Conservation (phyloP, 2,797 vertebrate species). For the Sebastes oblongus region DNA sequence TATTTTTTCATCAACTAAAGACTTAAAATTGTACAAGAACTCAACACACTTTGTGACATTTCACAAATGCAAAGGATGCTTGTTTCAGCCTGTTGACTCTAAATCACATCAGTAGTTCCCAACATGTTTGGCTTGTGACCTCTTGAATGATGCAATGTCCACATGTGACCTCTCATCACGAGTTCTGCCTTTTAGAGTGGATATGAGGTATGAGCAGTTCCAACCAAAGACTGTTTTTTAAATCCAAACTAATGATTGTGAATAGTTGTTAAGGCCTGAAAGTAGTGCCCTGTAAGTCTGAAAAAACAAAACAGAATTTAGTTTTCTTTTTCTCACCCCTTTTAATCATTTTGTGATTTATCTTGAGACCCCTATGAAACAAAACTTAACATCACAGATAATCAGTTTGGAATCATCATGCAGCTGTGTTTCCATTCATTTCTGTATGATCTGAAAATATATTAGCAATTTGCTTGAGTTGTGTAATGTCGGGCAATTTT, state of each 20-base stretch:
- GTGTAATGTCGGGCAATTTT: neutral
- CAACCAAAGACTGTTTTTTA: no score
- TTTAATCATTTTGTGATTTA: neutral
- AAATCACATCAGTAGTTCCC: no score
- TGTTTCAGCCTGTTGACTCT: no score
- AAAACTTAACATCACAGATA: neutral
- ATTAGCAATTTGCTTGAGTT: neutral
- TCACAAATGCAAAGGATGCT: accelerated
- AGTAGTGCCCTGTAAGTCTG: neutral
- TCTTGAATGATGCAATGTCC: no score
- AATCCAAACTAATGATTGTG: neutral
- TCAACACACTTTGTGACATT: no score
- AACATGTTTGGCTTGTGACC: no score
- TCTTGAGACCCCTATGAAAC: neutral
- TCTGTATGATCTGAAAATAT: neutral
- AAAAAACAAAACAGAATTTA: neutral
- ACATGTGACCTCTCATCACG: no score
- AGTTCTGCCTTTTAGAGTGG: no score
- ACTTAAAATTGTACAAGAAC: no score
- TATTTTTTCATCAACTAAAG: no score
- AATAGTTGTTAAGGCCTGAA: neutral
- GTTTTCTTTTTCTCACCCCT: neutral
- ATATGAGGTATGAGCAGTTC: no score
- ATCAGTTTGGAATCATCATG: neutral
- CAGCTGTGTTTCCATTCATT: neutral